phyloP scores from a whole-genome alignment of 2,113 vertebrate genomes.

The Ceyx melanurus region DNA sequence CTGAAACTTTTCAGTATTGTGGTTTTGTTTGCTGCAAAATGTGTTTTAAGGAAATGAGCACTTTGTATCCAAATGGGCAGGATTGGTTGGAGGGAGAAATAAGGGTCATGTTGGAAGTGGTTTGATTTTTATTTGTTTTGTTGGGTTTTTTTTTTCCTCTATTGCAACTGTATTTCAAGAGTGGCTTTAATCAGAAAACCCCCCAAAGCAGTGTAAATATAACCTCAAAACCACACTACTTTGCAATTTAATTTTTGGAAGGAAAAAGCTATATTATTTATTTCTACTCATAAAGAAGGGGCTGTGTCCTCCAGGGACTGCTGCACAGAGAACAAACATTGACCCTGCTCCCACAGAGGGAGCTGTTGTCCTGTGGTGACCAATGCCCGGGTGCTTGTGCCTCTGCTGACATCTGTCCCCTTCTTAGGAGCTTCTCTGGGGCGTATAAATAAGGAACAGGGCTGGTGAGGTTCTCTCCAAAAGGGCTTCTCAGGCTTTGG shows the following conservation, averaged over 20 bases:
- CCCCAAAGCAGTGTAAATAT: neutral
- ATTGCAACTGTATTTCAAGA: neutral
- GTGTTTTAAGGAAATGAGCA: neutral
- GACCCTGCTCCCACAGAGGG: neutral
- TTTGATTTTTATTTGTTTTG: neutral
- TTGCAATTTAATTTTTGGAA: neutral
- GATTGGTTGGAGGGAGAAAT: neutral
- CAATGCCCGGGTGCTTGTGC: too few relatives aligned
- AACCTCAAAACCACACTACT: neutral
- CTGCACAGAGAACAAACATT: neutral
- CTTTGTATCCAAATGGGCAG: neutral
- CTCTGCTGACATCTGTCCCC: neutral
- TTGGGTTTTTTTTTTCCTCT: neutral
- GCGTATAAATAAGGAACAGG: rapidly evolving
- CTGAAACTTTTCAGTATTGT: neutral
- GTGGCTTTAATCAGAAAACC: neutral
- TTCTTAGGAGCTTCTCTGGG: neutral
- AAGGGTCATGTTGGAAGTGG: neutral
- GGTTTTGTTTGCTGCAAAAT: neutral
- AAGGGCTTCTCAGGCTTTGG: neutral
- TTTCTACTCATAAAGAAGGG: neutral
- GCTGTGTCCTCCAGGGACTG: neutral
- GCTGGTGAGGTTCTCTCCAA: neutral
- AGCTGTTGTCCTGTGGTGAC: neutral
- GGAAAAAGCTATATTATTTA: neutral